These are phyloP conservation scores for Platycheirus albimanus DNA, from an alignment of 2,888 invertebrate species.

Conservation along the genomic window DNA sequence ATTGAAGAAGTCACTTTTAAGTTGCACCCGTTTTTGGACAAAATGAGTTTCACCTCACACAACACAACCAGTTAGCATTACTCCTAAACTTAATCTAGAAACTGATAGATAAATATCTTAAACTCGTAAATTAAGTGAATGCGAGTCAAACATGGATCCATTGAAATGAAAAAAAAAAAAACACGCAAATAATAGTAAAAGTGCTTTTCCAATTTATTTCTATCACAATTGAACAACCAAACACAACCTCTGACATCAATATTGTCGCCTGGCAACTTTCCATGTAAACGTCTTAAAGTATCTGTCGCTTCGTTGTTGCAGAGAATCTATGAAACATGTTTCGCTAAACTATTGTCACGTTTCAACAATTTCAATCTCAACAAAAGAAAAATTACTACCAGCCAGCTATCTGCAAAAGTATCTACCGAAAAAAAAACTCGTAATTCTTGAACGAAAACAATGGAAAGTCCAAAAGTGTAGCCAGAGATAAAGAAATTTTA, in stretches of 20 bases:
- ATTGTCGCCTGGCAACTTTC: constrained; percentile 58
- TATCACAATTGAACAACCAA: constrained; percentile 9
- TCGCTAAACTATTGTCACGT: constrained; percentile 50
- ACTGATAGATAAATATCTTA: no score
- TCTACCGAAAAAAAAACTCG: constrained; percentile 24
- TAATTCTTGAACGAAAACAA: constrained; percentile 39
- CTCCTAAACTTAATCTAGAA: no score
- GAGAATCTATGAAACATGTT: constrained; percentile 37
- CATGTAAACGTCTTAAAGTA: not conserved
- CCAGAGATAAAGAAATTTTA: not conserved
- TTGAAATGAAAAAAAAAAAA: not conserved
- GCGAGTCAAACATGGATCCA: no score
- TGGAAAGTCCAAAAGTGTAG: constrained; percentile 32
- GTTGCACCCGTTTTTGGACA: no score
- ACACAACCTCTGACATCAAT: constrained; percentile 63
- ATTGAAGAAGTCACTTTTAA: no score
- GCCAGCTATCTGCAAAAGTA: not conserved
- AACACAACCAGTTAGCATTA: no score
- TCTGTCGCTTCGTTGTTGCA: not conserved
- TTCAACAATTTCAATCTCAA: constrained; percentile 27
- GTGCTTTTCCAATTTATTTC: not conserved
- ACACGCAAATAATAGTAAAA: not conserved
- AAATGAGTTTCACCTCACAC: no score
- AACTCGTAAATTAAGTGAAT: no score
- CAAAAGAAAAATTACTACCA: constrained; percentile 1